Conservation (phyloP, 2,113 vertebrate genomes). For the Anoura caudifer region DNA sequence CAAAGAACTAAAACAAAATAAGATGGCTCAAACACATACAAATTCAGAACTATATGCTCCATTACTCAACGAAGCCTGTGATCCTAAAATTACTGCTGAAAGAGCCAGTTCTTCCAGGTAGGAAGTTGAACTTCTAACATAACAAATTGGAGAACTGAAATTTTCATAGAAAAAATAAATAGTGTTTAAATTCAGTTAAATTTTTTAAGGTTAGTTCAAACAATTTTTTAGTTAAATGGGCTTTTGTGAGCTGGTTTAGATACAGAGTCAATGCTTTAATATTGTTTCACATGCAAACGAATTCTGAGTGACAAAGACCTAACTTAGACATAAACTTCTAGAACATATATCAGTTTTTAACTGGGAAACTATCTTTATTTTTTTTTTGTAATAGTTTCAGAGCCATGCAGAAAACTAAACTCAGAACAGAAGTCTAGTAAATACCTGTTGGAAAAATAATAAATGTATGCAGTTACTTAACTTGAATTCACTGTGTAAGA, state of each 20-base stretch:
- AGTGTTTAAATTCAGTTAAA: background rate
- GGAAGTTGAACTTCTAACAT: background rate
- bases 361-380: background rate
- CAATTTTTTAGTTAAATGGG: background rate
- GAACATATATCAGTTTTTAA: background rate
- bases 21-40: background rate
- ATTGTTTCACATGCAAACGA: background rate
- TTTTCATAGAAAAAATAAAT: background rate
- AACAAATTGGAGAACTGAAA: background rate
- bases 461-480: background rate
- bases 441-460: background rate
- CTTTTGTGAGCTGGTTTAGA: background rate
- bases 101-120: background rate
- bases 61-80: background rate
- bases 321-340: constrained; percentile 1
- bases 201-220: background rate
- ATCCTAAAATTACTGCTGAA: background rate
- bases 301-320: background rate
- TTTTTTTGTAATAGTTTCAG: constrained; percentile 8
- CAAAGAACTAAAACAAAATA: background rate
- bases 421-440: background rate
- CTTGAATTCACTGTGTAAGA: background rate
- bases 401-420: background rate
- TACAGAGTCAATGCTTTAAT: background rate
- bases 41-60: background rate